A percentile compares a stretch with the other conserved stretches of the same genome.
Conservation (phyloP, 1,140 invertebrate genomes). For the Nasonia vitripennis region DNA sequence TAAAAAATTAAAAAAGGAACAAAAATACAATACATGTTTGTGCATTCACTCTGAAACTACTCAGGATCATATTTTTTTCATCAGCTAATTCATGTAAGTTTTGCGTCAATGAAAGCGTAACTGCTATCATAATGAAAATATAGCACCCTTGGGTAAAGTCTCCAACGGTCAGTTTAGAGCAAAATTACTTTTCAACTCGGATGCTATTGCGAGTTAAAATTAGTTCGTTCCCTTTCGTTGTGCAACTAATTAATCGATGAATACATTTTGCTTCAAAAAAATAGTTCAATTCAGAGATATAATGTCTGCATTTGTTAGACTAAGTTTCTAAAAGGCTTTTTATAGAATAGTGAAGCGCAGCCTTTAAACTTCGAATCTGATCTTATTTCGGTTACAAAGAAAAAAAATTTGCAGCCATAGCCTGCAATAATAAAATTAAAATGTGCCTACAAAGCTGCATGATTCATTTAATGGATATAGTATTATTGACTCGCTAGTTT, state of each 20-base stretch:
- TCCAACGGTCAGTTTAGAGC: background rate
- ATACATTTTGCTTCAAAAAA: background rate
- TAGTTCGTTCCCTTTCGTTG: background rate
- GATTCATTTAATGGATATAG: background rate
- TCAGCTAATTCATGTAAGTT: constrained; percentile 15
- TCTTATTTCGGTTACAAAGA: too few species aligned
- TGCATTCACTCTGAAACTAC: background rate
- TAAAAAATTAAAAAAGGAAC: background rate
- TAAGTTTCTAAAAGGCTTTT: too few species aligned
- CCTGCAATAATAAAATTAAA: too few species aligned
- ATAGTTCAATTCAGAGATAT: too few species aligned
- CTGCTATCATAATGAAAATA: constrained; percentile 28
- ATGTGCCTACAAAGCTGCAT: background rate
- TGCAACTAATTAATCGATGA: constrained; percentile 25
- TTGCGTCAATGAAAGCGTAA: constrained; percentile 15
- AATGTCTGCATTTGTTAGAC: too few species aligned
- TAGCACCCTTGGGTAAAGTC: constrained; percentile 18
- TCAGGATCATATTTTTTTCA: background rate
- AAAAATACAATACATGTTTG: background rate
- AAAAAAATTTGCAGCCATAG: too few species aligned
- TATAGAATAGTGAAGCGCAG: too few species aligned
- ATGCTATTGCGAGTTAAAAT: constrained; percentile 2
- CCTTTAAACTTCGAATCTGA: too few species aligned
- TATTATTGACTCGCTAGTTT: background rate
- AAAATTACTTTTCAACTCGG: background rate